phyloP scores from a whole-genome alignment of 2,797 vertebrate species.

The Microcaecilia unicolor region DNA sequence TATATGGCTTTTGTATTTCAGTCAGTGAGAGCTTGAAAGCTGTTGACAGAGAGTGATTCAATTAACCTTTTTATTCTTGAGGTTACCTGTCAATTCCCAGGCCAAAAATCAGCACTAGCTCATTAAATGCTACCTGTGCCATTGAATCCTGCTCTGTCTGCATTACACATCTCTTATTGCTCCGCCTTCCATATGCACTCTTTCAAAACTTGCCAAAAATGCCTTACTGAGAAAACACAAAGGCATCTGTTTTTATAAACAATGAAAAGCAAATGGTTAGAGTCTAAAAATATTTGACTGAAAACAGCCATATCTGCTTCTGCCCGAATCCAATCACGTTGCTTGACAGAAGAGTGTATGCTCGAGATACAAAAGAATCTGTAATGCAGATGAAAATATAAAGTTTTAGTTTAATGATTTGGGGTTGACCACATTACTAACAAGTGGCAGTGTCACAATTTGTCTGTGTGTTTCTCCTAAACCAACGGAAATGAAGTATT shows the following conservation, averaged over 20 bases:
- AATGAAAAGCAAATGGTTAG: not conserved
- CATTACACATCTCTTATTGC: not conserved
- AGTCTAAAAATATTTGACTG: not conserved
- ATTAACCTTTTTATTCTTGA: constrained; percentile 1
- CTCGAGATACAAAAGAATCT: no score
- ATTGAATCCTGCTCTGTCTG: not conserved
- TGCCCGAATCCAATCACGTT: not conserved
- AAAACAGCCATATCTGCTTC: not conserved
- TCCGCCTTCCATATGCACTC: not conserved
- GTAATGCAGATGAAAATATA: no score
- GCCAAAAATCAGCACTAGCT: constrained; percentile 7
- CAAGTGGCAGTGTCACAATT: no score
- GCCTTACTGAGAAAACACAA: no score
- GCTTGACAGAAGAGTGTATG: no score
- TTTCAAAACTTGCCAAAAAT: not conserved
- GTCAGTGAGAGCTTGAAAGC: no score
- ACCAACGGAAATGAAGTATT: no score
- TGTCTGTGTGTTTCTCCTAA: no score
- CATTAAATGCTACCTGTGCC: not conserved
- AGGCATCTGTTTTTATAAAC: not conserved
- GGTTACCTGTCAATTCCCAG: constrained; percentile 13
- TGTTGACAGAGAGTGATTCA: constrained; percentile 4
- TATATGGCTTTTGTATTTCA: no score
- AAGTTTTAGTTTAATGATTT: no score
- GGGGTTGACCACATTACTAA: no score